Percentiles rank a stretch among this genome's conserved stretches.
These are phyloP conservation scores for Epirrita christyi DNA, from an alignment of 2,888 invertebrate genomes.

Conservation along the genomic window DNA sequence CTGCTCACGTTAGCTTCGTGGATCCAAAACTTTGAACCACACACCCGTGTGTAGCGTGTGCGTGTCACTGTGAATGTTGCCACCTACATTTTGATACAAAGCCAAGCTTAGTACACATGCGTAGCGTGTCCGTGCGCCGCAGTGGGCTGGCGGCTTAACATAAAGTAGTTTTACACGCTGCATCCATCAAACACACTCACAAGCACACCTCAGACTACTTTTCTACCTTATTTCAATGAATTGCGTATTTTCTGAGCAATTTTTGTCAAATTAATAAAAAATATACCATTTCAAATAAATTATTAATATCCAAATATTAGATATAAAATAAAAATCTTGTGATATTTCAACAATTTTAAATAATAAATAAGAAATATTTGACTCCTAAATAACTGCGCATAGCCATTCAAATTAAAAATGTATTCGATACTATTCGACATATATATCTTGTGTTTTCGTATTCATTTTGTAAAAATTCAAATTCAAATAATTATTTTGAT, in stretches of 20 bases:
- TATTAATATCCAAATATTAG: constrained; percentile 40
- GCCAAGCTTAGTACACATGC: no score
- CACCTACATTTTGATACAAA: no score
- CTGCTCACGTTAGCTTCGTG: no score
- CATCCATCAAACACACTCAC: constrained; percentile 13
- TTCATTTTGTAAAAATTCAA: no score
- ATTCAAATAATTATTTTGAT: no score
- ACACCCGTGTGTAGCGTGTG: no score
- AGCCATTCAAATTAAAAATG: neutral
- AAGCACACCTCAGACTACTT: constrained; percentile 18
- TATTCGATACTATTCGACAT: no score
- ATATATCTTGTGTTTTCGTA: no score
- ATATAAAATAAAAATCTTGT: constrained; percentile 27
- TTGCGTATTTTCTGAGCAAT: constrained; percentile 38
- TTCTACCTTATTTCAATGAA: constrained; percentile 23
- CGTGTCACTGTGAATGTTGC: no score
- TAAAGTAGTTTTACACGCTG: constrained; percentile 9
- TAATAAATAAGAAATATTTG: constrained; percentile 14
- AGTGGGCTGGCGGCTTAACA: neutral
- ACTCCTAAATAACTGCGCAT: constrained; percentile 11
- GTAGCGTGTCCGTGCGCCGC: no score
- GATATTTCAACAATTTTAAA: constrained; percentile 27
- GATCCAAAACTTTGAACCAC: no score
- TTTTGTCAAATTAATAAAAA: constrained; percentile 35
- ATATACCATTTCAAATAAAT: constrained; percentile 39